Percentiles rank a stretch among this genome's conserved stretches.
Evolutionary conservation across 1,140 invertebrate genomes (phyloP).

Genomic region (Pygmarrhopalites habei): DNA sequence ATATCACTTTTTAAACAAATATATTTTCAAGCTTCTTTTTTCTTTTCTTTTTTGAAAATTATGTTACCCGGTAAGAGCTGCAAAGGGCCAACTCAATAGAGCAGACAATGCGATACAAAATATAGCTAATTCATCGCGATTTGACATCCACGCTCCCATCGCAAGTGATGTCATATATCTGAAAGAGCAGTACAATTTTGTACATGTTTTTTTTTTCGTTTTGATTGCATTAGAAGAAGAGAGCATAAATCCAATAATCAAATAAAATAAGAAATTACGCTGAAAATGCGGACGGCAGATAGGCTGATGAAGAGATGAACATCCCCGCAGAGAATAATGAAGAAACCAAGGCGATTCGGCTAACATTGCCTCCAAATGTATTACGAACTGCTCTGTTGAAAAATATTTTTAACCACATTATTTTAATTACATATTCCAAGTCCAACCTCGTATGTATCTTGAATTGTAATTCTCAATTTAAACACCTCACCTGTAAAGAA

Average conservation of each 20-base stretch:
- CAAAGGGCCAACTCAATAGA: conserved; percentile 85
- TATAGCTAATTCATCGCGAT: conserved; percentile 70
- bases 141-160: conserved; percentile 76
- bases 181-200: too few relatives aligned
- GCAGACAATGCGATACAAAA: conserved; percentile 72
- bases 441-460: too few relatives aligned
- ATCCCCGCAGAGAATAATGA: conserved; percentile 80
- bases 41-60: neutral
- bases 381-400: conserved; percentile 69
- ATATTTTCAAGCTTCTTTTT: neutral
- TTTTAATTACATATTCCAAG: too few relatives aligned
- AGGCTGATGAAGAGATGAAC: conserved; percentile 81
- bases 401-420: too few relatives aligned
- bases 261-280: conserved; percentile 59
- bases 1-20: neutral
- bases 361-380: conserved; percentile 83
- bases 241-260: too few relatives aligned
- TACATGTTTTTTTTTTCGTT: too few relatives aligned
- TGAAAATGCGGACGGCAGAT: conserved; percentile 89
- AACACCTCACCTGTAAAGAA: conserved; percentile 92
- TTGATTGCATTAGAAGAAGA: conserved; percentile 22
- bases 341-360: conserved; percentile 71
- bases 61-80: conserved; percentile 66
- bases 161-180: conserved; percentile 69
- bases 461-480: too few relatives aligned